Evolutionary conservation across 2,888 invertebrate genomes (phyloP), one percentile per base, ranked within the genome.

Genomic region (Heliconius cydno): DNA sequence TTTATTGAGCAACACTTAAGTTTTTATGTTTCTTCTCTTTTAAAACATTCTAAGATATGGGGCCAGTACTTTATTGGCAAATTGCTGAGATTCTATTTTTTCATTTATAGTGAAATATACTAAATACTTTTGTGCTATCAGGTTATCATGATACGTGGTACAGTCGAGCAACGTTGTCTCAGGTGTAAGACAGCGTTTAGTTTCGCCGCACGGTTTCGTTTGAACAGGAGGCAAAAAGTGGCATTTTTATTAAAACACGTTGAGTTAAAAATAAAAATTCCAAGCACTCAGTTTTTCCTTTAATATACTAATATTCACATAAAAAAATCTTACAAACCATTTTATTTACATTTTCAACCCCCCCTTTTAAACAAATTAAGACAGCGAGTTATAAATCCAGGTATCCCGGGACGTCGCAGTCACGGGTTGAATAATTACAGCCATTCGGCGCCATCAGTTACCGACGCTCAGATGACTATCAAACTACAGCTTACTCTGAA

Each of bases 331-430:
- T 3, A 60, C 2, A n/a, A 60, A 65, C 12, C 19, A 28, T 65
- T 65, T 28, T 78, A 68, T 60, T 41, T 68, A 57, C 60, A 60
- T 60, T 67, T 28, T 46, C 65, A 22, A 10, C 25, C 12, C 1
- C 74, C 7, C 46, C 75, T 74, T 66, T 75, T 28, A 52, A 46
- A 74, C 70, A 65, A 70, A 66, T 80, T 70, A 77, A 79, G 79
- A 75, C 75, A 74, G 71, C 30, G 46, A 60, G 84, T 83, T 82
- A 82, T 79, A 81, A 77, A 81, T 82, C 71, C 81, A 79, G 80
- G 79, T 79, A 77, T 77, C 83, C 79, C 67, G 80, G 81, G 80
- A 81, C 73, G 41, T 65, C 73, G 72, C 79, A 77, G 66, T 80
- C 77, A 76, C 80, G 60, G 72, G 63, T 76, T 81, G 81, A 81